Percentiles rank a stretch among this genome's conserved stretches.
These are phyloP conservation scores for Drosophila fulvimacula DNA, from an alignment of 2,888 invertebrate genomes.

Conservation along the genomic window DNA sequence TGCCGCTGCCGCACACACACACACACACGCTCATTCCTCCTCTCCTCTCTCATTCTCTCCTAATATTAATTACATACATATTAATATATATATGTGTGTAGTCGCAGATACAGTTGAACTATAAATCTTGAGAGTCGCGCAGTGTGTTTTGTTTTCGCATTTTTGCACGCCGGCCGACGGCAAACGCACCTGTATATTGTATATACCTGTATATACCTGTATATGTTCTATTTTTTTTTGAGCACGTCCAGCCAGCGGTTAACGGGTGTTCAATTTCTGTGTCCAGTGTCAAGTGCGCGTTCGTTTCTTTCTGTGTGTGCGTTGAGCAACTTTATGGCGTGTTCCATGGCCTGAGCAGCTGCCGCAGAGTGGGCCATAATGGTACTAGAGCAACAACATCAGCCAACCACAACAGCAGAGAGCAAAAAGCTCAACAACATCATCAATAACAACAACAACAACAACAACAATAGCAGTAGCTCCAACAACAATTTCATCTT, in stretches of 20 bases:
- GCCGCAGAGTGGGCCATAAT: slow-evolving; percentile 69
- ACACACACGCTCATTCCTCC: slow-evolving; percentile 9
- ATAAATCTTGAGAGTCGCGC: slow-evolving; percentile 31
- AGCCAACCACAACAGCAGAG: slow-evolving; percentile 21
- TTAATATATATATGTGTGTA: neutral
- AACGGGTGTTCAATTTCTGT: slow-evolving; percentile 24
- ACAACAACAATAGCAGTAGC: slow-evolving; percentile 27
- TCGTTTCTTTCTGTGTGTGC: slow-evolving; percentile 13
- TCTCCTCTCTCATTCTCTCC: slow-evolving; percentile 10
- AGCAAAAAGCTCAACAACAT: slow-evolving; percentile 26
- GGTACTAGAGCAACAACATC: slow-evolving; percentile 80
- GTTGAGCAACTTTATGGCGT: slow-evolving; percentile 26
- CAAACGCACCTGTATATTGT: slow-evolving; percentile 33
- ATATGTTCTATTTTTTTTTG: slow-evolving; percentile 43
- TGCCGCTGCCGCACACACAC: slow-evolving; percentile 41
- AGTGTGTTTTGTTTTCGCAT: slow-evolving; percentile 35
- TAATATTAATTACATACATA: slow-evolving; percentile 1
- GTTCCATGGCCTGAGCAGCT: slow-evolving; percentile 51
- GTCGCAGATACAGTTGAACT: slow-evolving; percentile 7
- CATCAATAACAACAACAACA: slow-evolving; percentile 22
- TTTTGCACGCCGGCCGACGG: slow-evolving; percentile 63
- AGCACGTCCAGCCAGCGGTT: slow-evolving; percentile 55
- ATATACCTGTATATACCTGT: neutral
- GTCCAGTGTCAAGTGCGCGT: slow-evolving; percentile 34
- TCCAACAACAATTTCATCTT: slow-evolving; percentile 34